Evolutionary conservation across 2,888 invertebrate genomes (phyloP), one percentile per base, ranked within the genome.

Genomic region (Labia minor): DNA sequence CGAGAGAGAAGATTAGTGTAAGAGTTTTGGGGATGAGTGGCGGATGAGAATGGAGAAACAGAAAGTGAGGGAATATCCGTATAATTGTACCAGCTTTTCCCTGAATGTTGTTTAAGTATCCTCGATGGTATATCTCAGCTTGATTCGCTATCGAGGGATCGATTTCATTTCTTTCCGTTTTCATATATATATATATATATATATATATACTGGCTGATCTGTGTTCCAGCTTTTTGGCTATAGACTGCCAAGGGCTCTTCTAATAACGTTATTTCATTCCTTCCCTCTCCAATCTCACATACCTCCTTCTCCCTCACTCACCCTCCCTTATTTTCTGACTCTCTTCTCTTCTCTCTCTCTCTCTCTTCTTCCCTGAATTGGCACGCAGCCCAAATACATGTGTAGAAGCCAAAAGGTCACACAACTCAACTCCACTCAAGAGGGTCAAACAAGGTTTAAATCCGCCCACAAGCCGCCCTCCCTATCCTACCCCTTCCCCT

Each of bases 241-340:
- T 49, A 14, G 49, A 49, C 49, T 49, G 49, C 49, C 49, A 49
- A 49, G 49, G 49, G 49, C 49, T 49, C 49, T 49, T 49, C 49
- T 49, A 49, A 49, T 49, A 49, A 49, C 49, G 49, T 49, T 49
- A 49, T 49, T 49, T 49, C 21, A 11, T 18, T 16, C 67, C 65
- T n/a, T n/a, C n/a, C n/a, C n/a, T n/a, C n/a, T n/a, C n/a, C n/a
- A n/a, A n/a, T n/a, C n/a, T n/a, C n/a, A n/a, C 21, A 21, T 67
- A 11, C 63, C 16, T 66, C 62, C 37, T 49, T 33, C n/a, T n/a
- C 37, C 37, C 66, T n/a, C 61, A 65, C 67, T n/a, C n/a, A n/a
- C 63, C 64, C 65, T 37, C 65, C 26, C 61, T 19, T 21, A 18
- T 18, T 63, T 37, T 63, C 63, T 16, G 33, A 49, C n/a, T 49